These are phyloP conservation scores for Ptychadena robeensis DNA, from an alignment of 2,797 vertebrate species.

Conservation along the genomic window DNA sequence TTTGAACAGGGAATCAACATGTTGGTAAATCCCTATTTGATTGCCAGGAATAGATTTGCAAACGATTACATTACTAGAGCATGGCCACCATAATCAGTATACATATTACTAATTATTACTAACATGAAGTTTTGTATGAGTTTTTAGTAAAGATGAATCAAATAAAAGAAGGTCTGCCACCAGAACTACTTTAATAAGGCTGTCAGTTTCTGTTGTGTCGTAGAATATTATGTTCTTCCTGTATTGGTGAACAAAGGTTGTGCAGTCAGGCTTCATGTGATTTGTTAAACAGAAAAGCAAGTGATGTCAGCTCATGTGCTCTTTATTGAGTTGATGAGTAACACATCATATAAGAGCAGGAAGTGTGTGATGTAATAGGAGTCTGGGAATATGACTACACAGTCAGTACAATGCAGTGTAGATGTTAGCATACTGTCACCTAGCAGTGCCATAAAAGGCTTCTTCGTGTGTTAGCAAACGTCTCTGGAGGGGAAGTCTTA, in stretches of 20 bases:
- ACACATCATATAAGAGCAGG: constrained; percentile 22
- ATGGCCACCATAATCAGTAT: too few relatives aligned
- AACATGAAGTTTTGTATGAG: too few relatives aligned
- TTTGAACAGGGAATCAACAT: too few relatives aligned
- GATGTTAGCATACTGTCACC: constrained; percentile 11
- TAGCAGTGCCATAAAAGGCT: constrained; percentile 6
- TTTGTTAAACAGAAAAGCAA: constrained; percentile 16
- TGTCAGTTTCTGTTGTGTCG: neutral
- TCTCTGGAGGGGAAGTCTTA: neutral
- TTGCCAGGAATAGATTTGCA: too few relatives aligned
- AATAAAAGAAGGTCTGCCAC: too few relatives aligned
- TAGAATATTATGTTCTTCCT: constrained; percentile 1
- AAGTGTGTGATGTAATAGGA: constrained; percentile 41
- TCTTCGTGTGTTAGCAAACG: constrained; percentile 1
- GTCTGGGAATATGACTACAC: neutral
- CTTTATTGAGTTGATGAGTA: constrained; percentile 40
- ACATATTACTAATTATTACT: too few relatives aligned
- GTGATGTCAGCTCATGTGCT: constrained; percentile 43
- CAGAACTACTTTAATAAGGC: too few relatives aligned
- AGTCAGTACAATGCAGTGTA: neutral
- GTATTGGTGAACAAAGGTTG: constrained; percentile 16
- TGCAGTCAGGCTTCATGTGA: neutral
- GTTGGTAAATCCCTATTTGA: too few relatives aligned
- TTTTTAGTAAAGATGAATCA: too few relatives aligned
- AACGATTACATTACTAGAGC: too few relatives aligned